phyloP scores from a whole-genome alignment of 2,797 vertebrate genomes.

The Galagoides demidoff region DNA sequence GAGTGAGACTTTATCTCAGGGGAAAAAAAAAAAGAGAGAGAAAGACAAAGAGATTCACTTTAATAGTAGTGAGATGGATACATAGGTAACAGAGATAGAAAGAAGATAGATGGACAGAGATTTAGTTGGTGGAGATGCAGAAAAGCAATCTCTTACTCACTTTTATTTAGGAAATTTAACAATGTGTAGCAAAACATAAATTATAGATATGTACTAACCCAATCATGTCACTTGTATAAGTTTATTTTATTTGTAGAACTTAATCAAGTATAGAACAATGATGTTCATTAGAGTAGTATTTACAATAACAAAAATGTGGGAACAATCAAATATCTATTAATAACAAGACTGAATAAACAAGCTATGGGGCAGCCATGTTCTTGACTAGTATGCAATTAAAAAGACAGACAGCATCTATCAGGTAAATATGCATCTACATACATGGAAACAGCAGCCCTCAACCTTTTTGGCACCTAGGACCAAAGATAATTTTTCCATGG shows the following conservation, averaged over 20 bases:
- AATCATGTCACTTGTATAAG: background rate
- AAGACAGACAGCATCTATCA: background rate
- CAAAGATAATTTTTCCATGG: too few relatives aligned
- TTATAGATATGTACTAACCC: background rate
- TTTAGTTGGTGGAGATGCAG: background rate
- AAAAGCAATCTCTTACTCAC: background rate
- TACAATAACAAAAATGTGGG: background rate
- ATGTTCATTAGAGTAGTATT: background rate
- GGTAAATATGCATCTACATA: background rate
- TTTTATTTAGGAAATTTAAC: background rate
- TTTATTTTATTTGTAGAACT: background rate
- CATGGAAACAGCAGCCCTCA: background rate
- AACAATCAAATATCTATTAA: background rate
- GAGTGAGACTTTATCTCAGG: too few relatives aligned
- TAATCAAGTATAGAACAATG: background rate
- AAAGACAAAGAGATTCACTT: background rate
- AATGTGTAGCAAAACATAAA: slow-evolving; percentile 16
- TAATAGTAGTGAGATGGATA: background rate
- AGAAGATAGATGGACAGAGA: background rate
- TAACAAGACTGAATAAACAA: background rate
- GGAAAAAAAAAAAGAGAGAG: too few relatives aligned
- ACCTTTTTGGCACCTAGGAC: too few relatives aligned
- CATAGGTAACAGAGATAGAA: background rate
- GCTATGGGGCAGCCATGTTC: background rate
- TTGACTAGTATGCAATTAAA: background rate